Percentiles rank a stretch among this genome's conserved stretches.
Conservation (phyloP, 2,797 vertebrate genomes). For the Lycodopsis pacificus region DNA sequence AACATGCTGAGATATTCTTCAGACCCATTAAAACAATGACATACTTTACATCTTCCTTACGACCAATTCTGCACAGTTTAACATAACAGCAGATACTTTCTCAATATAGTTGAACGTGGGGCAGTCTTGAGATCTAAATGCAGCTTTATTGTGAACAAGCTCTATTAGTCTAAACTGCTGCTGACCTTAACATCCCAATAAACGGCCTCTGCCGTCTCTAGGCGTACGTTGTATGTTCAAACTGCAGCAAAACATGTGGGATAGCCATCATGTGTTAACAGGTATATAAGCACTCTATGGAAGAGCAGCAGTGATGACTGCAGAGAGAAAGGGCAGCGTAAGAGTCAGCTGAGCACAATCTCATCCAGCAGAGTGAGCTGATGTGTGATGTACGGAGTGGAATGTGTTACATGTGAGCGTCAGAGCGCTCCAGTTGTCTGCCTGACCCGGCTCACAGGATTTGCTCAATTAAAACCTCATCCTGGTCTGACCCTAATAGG, state of each 20-base stretch:
- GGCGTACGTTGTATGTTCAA: too few relatives aligned
- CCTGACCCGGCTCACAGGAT: conserved; percentile 3
- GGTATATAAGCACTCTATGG: too few relatives aligned
- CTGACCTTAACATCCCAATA: neutral
- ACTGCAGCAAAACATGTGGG: neutral
- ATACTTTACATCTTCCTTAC: too few relatives aligned
- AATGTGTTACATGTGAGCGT: neutral
- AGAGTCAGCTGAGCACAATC: neutral
- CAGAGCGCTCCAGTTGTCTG: conserved; percentile 24
- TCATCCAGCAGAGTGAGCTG: neutral
- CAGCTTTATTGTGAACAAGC: too few relatives aligned
- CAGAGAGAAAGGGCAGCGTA: neutral
- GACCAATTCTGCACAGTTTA: too few relatives aligned
- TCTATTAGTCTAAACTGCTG: too few relatives aligned
- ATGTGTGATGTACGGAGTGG: neutral
- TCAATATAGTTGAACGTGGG: too few relatives aligned
- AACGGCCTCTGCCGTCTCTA: neutral
- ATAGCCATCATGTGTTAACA: neutral
- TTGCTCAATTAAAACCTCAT: conserved; percentile 17
- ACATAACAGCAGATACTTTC: too few relatives aligned
- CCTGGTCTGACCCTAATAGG: conserved; percentile 26
- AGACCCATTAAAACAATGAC: too few relatives aligned
- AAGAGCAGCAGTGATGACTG: neutral
- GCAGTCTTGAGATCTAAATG: too few relatives aligned
- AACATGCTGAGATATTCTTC: too few relatives aligned